These are phyloP conservation scores for Stegana nigrithorax DNA, from an alignment of 2,888 invertebrate genomes.

Conservation along the genomic window DNA sequence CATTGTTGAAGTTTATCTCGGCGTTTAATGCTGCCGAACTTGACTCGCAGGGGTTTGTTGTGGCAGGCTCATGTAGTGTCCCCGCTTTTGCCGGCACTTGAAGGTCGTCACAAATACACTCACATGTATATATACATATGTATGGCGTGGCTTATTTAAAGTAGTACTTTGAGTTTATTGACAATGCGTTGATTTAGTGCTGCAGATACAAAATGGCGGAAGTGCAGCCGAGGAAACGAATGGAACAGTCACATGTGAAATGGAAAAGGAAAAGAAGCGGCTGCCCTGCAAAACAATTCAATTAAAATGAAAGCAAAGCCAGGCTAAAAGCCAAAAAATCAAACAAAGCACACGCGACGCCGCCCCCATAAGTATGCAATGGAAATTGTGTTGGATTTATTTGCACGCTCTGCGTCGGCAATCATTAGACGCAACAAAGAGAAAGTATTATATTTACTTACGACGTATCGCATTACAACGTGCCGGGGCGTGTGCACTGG, in stretches of 20 bases:
- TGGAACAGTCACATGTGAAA: too few relatives aligned
- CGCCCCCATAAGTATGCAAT: not conserved
- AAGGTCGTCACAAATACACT: too few relatives aligned
- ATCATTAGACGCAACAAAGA: not conserved
- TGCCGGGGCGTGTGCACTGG: not conserved
- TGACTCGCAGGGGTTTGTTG: too few relatives aligned
- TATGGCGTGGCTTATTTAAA: too few relatives aligned
- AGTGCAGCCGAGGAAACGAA: too few relatives aligned
- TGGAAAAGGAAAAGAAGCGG: too few relatives aligned
- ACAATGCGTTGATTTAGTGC: too few relatives aligned
- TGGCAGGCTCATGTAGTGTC: too few relatives aligned
- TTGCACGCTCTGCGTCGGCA: not conserved
- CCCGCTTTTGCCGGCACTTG: too few relatives aligned
- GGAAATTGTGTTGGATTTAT: not conserved
- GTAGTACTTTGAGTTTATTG: too few relatives aligned
- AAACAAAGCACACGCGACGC: not conserved
- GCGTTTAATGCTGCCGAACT: not conserved
- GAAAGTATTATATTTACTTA: constrained; percentile 7
- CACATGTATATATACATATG: too few relatives aligned
- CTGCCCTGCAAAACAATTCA: not conserved
- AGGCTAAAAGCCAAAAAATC: not conserved
- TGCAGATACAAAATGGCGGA: too few relatives aligned
- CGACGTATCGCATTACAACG: not conserved
- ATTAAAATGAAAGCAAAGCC: not conserved
- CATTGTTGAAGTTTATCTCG: not conserved